Evolutionary conservation across 2,113 vertebrate species (phyloP).

Genomic region (Siphamia tubifer): DNA sequence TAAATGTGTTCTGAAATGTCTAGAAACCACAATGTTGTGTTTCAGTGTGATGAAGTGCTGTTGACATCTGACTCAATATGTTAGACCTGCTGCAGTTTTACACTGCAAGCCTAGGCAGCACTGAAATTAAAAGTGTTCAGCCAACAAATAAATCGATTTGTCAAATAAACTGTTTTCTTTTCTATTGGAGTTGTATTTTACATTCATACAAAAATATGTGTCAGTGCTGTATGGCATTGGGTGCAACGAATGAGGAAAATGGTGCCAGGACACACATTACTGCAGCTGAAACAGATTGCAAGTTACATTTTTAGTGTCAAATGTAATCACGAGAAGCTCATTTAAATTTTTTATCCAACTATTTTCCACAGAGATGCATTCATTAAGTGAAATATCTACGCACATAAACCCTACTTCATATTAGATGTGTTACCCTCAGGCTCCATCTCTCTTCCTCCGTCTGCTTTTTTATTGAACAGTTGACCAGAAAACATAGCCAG

Average conservation of each 20-base stretch:
- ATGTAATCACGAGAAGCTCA: constrained; percentile 17
- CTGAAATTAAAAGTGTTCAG: constrained; percentile 47
- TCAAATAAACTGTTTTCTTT: constrained; percentile 72
- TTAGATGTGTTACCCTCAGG: constrained; percentile 34
- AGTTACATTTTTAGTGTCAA: constrained; percentile 7
- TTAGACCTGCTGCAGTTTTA: constrained; percentile 42
- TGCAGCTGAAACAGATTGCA: background rate
- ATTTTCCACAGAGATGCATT: background rate
- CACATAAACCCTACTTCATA: constrained; percentile 10
- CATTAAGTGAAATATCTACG: constrained; percentile 20
- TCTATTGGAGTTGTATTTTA: constrained; percentile 56
- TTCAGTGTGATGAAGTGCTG: constrained; percentile 60
- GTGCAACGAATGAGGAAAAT: background rate
- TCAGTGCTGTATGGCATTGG: background rate
- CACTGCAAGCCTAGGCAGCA: constrained; percentile 22
- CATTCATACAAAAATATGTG: constrained; percentile 3
- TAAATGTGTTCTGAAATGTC: constrained; percentile 63
- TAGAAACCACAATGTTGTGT: constrained; percentile 44
- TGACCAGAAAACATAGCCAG: constrained; percentile 34
- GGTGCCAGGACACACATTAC: background rate
- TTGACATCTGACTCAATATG: constrained; percentile 48
- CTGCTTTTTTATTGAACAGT: constrained; percentile 5
- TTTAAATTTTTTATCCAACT: background rate
- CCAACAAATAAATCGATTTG: constrained; percentile 39
- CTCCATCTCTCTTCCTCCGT: background rate